These are phyloP conservation scores for Sinocyclocheilus rhinocerous DNA, from an alignment of 2,113 vertebrate genomes.

Conservation along the genomic window DNA sequence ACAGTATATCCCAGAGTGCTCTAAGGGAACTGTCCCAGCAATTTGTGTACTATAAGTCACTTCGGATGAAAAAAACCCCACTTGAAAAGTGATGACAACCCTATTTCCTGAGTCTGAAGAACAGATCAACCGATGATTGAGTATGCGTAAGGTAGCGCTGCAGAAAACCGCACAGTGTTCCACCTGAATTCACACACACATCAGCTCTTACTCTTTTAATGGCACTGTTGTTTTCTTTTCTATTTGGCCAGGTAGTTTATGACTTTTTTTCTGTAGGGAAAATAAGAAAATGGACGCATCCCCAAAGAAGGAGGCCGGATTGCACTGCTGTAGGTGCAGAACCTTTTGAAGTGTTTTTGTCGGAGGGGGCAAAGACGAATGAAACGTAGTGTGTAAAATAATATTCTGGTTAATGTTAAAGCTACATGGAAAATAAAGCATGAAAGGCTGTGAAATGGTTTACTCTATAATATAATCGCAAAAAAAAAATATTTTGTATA, in stretches of 20 bases:
- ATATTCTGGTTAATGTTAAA: slow-evolving; percentile 78
- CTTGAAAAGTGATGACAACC: slow-evolving; percentile 5
- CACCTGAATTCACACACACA: slow-evolving; percentile 22
- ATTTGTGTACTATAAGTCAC: not conserved
- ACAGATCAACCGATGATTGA: not conserved
- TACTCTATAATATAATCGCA: slow-evolving; percentile 82
- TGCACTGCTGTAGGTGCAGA: slow-evolving; percentile 34
- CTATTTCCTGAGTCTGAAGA: not conserved
- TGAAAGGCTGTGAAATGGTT: slow-evolving; percentile 83
- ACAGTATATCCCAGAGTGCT: not conserved
- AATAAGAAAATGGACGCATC: slow-evolving; percentile 41
- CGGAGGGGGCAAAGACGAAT: slow-evolving; percentile 63
- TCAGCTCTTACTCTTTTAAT: slow-evolving; percentile 20
- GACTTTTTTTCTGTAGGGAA: slow-evolving; percentile 62
- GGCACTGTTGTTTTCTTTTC: slow-evolving; percentile 26
- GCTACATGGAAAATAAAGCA: slow-evolving; percentile 81
- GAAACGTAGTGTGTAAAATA: slow-evolving; percentile 62
- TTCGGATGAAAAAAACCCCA: not conserved
- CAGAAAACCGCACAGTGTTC: slow-evolving; percentile 1
- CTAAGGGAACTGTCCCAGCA: not conserved
- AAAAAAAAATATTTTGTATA: slow-evolving; percentile 89
- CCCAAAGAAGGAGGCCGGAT: slow-evolving; percentile 45
- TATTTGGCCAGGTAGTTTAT: slow-evolving; percentile 54
- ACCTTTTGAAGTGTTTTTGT: slow-evolving; percentile 34
- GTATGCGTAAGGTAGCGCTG: not conserved